These are phyloP conservation scores for Plestiodon gilberti DNA, from an alignment of 2,113 vertebrate species.

Conservation along the genomic window DNA sequence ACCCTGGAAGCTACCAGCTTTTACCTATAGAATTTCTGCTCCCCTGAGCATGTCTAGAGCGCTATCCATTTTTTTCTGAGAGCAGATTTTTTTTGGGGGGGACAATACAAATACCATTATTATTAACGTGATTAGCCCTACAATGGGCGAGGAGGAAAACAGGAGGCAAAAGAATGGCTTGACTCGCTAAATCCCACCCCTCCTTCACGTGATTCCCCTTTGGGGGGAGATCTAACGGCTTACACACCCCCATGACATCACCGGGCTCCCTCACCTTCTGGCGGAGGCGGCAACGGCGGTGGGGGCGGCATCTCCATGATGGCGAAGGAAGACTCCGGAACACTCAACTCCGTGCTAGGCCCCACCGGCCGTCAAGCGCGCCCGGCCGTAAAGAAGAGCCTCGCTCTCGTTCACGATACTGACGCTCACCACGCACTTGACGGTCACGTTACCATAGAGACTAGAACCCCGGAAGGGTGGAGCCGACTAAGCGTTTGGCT, in stretches of 20 bases:
- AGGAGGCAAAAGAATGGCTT: too few species aligned
- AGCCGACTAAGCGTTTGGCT: too few species aligned
- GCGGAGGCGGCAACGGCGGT: constrained; percentile 76
- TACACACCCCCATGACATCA: not conserved
- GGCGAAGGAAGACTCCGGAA: constrained; percentile 12
- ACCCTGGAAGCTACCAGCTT: too few species aligned
- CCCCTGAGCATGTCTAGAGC: not conserved
- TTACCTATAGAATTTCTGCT: too few species aligned
- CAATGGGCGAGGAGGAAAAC: too few species aligned
- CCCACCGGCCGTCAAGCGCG: constrained; percentile 54
- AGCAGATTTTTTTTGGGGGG: too few species aligned
- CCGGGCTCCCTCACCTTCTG: constrained; percentile 74
- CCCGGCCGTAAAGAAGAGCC: not conserved
- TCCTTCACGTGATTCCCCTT: too few species aligned
- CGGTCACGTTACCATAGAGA: constrained; percentile 59
- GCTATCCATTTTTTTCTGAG: too few species aligned
- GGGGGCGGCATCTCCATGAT: constrained; percentile 76
- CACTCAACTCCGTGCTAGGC: not conserved
- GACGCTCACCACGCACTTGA: constrained; percentile 53
- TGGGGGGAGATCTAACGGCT: too few species aligned
- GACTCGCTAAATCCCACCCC: too few species aligned
- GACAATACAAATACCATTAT: too few species aligned
- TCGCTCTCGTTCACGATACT: constrained; percentile 42
- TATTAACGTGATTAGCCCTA: too few species aligned
- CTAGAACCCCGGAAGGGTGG: not conserved